Percentiles rank a stretch among this genome's conserved stretches.
These are phyloP conservation scores for Cybosia mesomella DNA, from an alignment of 2,888 invertebrate species.

Conservation along the genomic window DNA sequence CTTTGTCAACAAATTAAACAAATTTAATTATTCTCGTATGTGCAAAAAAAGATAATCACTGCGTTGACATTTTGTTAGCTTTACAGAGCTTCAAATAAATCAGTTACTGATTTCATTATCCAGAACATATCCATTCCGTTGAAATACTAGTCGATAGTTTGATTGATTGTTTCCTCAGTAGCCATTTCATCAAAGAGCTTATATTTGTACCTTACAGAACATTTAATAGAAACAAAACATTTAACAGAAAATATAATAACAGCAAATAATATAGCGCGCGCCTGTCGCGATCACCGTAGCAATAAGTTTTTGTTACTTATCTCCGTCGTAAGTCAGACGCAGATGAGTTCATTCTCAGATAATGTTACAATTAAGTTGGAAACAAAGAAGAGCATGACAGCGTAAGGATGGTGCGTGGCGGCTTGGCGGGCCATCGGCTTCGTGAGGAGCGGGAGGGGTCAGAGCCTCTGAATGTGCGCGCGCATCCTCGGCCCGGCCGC, in stretches of 20 bases:
- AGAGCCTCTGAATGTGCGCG: slow-evolving; percentile 66
- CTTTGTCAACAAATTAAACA: too few species aligned
- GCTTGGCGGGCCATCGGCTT: slow-evolving; percentile 57
- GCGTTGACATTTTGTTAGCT: too few species aligned
- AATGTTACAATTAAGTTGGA: slow-evolving; percentile 69
- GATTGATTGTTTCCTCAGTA: not conserved
- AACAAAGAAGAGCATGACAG: slow-evolving; percentile 72
- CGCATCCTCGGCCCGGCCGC: slow-evolving; percentile 75
- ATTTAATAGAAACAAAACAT: not conserved
- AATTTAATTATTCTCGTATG: too few species aligned
- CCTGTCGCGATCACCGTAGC: slow-evolving; percentile 40
- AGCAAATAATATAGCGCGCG: slow-evolving; percentile 14
- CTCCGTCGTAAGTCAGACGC: slow-evolving; percentile 42
- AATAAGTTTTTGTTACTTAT: slow-evolving; percentile 42
- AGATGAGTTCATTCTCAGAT: slow-evolving; percentile 54
- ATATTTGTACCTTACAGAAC: not conserved
- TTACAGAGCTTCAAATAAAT: too few species aligned
- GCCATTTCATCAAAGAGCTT: not conserved
- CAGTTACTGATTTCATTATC: too few species aligned
- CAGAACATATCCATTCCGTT: too few species aligned
- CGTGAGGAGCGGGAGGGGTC: slow-evolving; percentile 54
- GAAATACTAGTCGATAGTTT: not conserved
- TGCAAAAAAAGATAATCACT: too few species aligned
- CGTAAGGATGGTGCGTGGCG: slow-evolving; percentile 61
- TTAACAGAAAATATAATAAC: slow-evolving; percentile 11